Percentiles rank a stretch among this genome's conserved stretches.
phyloP scores from a whole-genome alignment of 92 coral and sea anemone species.

The Phenganax marumi region DNA sequence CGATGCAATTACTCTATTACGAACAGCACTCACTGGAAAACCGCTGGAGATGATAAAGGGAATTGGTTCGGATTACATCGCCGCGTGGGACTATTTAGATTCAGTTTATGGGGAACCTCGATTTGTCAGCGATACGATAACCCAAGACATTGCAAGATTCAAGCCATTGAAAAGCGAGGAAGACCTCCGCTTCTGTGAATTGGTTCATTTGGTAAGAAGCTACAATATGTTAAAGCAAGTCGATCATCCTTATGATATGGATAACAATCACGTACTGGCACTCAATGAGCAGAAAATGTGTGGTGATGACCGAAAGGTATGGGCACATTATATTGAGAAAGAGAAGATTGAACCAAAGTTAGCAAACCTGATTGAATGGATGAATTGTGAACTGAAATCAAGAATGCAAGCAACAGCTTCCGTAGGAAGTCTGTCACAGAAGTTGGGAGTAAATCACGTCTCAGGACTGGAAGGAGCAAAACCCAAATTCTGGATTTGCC shows the following conservation, averaged over 20 bases:
- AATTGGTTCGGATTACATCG: no score
- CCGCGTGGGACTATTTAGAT: no score
- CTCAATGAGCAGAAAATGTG: neutral
- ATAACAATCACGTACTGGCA: neutral
- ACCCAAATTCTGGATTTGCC: conserved; percentile 50
- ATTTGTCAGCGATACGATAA: neutral
- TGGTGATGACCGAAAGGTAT: neutral
- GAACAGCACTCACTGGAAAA: conserved; percentile 16
- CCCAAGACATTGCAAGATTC: neutral
- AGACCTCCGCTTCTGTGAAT: neutral
- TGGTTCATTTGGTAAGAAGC: neutral
- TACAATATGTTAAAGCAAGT: neutral
- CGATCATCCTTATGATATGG: neutral
- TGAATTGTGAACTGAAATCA: neutral
- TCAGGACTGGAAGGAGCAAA: no score
- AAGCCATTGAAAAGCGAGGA: neutral
- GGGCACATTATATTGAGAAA: neutral
- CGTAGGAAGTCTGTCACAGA: no score
- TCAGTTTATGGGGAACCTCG: neutral
- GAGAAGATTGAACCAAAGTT: neutral
- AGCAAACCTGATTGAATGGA: neutral
- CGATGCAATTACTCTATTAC: conserved; percentile 44
- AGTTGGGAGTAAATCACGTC: no score
- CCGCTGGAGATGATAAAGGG: conserved; percentile 40
- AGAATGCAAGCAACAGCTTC: neutral